Base-by-base conservation (phyloP, 2,113 vertebrate genomes). In the Recurvirostra avosetta region DNA sequence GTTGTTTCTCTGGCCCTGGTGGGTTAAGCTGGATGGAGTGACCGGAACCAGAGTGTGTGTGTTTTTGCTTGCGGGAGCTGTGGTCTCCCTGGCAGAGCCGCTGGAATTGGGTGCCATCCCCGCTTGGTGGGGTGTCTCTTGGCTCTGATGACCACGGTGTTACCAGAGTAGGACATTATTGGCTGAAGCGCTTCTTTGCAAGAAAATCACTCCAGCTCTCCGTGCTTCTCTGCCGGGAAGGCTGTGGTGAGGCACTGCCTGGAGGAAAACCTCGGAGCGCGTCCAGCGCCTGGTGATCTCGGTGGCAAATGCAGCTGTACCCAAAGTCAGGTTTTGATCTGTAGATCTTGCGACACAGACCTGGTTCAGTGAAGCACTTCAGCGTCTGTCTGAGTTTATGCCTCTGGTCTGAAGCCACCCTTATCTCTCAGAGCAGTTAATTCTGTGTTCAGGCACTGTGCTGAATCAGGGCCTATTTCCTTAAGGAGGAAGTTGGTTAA, bases 101-200 rank as follows among this genome's bases (percentile, higher is more conserved):
- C 32, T 88, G 88, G 79, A 85, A 25, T 34, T 29, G 26, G 68
- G 30, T 30, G 66, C 27, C 12, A 8, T 32, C 55, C 55, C 25
- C 0, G 20, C 15, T 20, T 1, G 5, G 38, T 1, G 1, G 3
- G 4, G 6, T 13, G 34, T 36, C 19, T 77, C 55, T 16, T 38
- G 67, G 52, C 30, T 52, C 43, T 13, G 27, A 12, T 7, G n/a
- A 19, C 15, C 66, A 6, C 8, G 8, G 13, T 3, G 58, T n/a
- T 27, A 27, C 36, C 17, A 17, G 36, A 86, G 6, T 1, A 45
- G 9, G 40, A 12, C 5, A 1, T 9, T 23, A 8, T 4, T 18
- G 81, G 49, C 68, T n/a, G 27, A 23, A 41, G 30, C 14, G 38
- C 7, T 65, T 36, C 75, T 40, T 11, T 3, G 34, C 34, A 7